Conservation (phyloP, 2,797 vertebrate genomes). For the Chromobotia macracanthus region DNA sequence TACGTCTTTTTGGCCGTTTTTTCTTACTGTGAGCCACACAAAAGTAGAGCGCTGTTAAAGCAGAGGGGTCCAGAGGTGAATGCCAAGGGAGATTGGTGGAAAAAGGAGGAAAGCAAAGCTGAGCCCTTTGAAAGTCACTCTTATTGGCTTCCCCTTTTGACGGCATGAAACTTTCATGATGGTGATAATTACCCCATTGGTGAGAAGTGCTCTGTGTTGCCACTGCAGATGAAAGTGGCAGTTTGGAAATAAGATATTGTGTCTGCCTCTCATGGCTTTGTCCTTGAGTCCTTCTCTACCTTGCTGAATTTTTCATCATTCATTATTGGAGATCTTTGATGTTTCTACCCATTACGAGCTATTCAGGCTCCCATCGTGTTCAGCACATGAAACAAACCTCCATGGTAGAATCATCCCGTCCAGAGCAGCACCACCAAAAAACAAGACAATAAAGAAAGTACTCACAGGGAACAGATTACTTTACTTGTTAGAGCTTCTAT, state of each 20-base stretch:
- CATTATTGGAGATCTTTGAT: constrained; percentile 62
- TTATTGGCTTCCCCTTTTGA: constrained; percentile 54
- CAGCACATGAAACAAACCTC: constrained; percentile 50
- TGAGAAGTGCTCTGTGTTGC: constrained; percentile 58
- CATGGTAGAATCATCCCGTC: constrained; percentile 21
- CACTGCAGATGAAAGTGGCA: constrained; percentile 60
- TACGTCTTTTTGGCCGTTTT: background rate
- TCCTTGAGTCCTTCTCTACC: constrained; percentile 60
- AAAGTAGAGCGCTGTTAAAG: constrained; percentile 22
- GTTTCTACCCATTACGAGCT: constrained; percentile 54
- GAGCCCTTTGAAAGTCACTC: constrained; percentile 52
- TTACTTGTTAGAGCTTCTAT: constrained; percentile 38
- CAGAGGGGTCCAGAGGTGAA: constrained; percentile 27
- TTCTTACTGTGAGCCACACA: background rate
- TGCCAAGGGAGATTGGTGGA: too few relatives aligned
- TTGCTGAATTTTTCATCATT: constrained; percentile 62
- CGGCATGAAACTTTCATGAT: constrained; percentile 63
- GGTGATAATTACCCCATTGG: constrained; percentile 60
- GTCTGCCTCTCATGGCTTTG: constrained; percentile 57
- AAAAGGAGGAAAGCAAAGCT: constrained; percentile 37
- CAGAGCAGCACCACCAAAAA: constrained; percentile 38
- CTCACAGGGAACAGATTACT: constrained; percentile 44
- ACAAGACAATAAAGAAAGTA: constrained; percentile 37
- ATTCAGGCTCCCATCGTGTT: constrained; percentile 47
- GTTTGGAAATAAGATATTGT: constrained; percentile 52